phyloP scores from a whole-genome alignment of 2,888 invertebrate species.

The Apotomis turbidana region DNA sequence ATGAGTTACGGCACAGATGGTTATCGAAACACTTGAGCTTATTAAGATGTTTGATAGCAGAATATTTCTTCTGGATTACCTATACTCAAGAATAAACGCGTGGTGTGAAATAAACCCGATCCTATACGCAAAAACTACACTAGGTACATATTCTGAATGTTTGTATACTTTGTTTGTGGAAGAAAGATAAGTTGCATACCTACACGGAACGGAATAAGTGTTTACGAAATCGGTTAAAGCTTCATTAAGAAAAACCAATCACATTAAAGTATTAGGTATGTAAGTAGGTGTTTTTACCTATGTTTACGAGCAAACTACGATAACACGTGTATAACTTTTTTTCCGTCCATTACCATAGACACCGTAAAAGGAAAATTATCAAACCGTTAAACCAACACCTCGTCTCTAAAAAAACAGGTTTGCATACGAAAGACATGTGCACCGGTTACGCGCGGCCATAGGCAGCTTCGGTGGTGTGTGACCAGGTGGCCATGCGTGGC shows the following conservation, averaged over 20 bases:
- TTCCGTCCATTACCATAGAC: not conserved
- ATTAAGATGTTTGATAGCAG: not conserved
- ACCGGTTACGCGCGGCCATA: constrained; percentile 20
- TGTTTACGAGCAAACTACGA: not conserved
- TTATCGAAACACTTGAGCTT: constrained; percentile 15
- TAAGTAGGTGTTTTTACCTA: not conserved
- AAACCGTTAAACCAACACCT: constrained; percentile 14
- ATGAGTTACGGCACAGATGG: constrained; percentile 9
- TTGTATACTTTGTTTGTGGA: too few relatives aligned
- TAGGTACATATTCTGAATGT: too few relatives aligned
- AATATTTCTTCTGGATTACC: too few relatives aligned
- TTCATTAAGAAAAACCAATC: too few relatives aligned
- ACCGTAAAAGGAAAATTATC: constrained; percentile 17
- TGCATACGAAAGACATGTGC: constrained; percentile 21
- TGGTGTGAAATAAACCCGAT: too few relatives aligned
- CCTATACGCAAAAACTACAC: too few relatives aligned
- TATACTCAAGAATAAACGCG: too few relatives aligned
- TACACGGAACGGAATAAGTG: too few relatives aligned
- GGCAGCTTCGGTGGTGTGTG: constrained; percentile 17
- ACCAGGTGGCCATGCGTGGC: constrained; percentile 25
- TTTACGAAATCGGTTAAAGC: too few relatives aligned
- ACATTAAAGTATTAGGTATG: too few relatives aligned
- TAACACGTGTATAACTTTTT: constrained; percentile 1
- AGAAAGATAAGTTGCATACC: too few relatives aligned
- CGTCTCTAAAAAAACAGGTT: not conserved